Conservation (phyloP, 2,888 invertebrate genomes). For the Cabera pusaria region DNA sequence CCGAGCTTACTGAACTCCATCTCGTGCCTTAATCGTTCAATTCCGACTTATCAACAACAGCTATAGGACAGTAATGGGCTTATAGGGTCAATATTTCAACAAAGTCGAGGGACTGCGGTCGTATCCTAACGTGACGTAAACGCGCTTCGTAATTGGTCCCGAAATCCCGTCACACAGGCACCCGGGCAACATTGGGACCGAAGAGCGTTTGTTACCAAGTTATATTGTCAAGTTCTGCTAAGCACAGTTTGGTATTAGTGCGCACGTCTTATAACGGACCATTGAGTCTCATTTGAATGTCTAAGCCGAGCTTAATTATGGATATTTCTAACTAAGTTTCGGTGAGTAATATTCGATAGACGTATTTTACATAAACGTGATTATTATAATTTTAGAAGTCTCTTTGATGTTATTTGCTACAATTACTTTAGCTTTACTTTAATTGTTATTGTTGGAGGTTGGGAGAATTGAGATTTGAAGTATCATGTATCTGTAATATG, state of each 20-base stretch:
- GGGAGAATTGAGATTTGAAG: too few relatives aligned
- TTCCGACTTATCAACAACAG: slow-evolving; percentile 63
- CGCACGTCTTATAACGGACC: slow-evolving; percentile 32
- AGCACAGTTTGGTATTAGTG: slow-evolving; percentile 34
- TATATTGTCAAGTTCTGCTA: slow-evolving; percentile 40
- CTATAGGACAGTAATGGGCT: slow-evolving; percentile 69
- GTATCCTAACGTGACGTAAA: slow-evolving; percentile 34
- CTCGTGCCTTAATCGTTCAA: slow-evolving; percentile 59
- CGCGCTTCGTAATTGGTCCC: slow-evolving; percentile 64
- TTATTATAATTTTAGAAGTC: slow-evolving; percentile 27
- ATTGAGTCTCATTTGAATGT: slow-evolving; percentile 35
- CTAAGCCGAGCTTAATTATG: slow-evolving; percentile 37
- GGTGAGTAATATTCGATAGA: slow-evolving; percentile 32
- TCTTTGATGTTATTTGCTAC: slow-evolving; percentile 13
- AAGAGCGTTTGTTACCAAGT: slow-evolving; percentile 40
- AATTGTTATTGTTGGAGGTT: too few relatives aligned
- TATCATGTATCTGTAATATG: too few relatives aligned
- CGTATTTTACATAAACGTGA: slow-evolving; percentile 34
- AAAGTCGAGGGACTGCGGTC: slow-evolving; percentile 40
- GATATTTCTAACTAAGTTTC: slow-evolving; percentile 31
- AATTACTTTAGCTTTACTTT: slow-evolving; percentile 2
- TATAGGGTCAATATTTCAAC: slow-evolving; percentile 75
- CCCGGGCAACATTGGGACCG: slow-evolving; percentile 38
- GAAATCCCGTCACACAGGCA: slow-evolving; percentile 43
- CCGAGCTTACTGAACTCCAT: slow-evolving; percentile 46